Base-by-base conservation (phyloP, 30 jellyfish, hydroid and myxozoan genomes). In the Pseudorhiza aurosa region DNA sequence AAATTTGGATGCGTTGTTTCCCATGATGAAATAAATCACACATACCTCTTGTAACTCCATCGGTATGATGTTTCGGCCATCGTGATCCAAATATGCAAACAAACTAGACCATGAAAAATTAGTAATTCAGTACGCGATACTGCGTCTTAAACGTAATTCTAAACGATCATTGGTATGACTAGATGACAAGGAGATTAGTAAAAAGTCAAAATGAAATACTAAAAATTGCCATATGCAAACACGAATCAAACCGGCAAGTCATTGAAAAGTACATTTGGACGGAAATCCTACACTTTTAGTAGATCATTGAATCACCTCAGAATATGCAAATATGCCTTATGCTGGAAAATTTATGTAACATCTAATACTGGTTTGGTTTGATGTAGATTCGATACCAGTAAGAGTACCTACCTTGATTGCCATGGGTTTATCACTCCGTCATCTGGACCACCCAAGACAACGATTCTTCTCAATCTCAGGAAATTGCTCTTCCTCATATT, bases 361-460 rank as follows among this genome's bases (percentile, higher is more conserved):
- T n/a, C n/a, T n/a, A n/a, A n/a, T n/a, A n/a, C n/a, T n/a, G n/a
- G n/a, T n/a, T n/a, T n/a, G n/a, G n/a, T n/a, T n/a, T n/a, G n/a
- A n/a, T n/a, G n/a, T n/a, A n/a, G n/a, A n/a, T n/a, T n/a, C n/a
- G n/a, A n/a, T n/a, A n/a, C n/a, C n/a, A n/a, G n/a, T n/a, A n/a
- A n/a, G n/a, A n/a, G n/a, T 18, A 21, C 11, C 36, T 47, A 93
- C 99, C 99, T 93, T 5, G 99, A 93, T 43, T 93, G 97, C 99
- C 99, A 93, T 14, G 99, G 99, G 62, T 64, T 87, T 15, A 93
- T 93, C 31, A 93, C 96, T 19, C 93, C 99, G 83, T 93, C 99
- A 19, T 81, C 96, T 46, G 96, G 96, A 17, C 99, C 99, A 39
- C 99, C 99, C 17, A 93, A 60, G 30, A 83, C 46, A 15, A 93